phyloP scores from a whole-genome alignment of 2,888 invertebrate genomes.

The Cotesia congregata region DNA sequence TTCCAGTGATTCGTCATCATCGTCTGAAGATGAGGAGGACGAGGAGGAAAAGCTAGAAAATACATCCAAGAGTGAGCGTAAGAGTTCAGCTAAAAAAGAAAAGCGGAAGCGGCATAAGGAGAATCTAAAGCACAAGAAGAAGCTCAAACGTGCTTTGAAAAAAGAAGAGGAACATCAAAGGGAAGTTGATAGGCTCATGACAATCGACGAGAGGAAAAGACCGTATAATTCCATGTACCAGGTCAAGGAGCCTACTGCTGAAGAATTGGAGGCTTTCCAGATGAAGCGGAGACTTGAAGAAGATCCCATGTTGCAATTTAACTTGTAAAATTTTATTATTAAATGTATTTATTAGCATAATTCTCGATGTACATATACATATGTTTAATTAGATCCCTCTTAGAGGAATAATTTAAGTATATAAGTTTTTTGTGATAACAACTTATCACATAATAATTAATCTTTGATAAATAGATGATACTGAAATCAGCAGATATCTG shows the following conservation, averaged over 20 bases:
- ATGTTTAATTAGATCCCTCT: too few species aligned
- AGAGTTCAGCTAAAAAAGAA: constrained; percentile 72
- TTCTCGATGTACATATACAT: too few species aligned
- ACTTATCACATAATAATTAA: too few species aligned
- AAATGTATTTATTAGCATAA: too few species aligned
- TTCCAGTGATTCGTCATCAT: constrained; percentile 46
- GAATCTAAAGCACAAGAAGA: constrained; percentile 63
- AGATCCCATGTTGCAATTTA: constrained; percentile 93
- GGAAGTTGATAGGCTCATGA: constrained; percentile 77
- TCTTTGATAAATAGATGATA: too few species aligned
- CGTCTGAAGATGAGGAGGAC: constrained; percentile 61
- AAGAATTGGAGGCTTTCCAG: constrained; percentile 94
- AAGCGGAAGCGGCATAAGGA: constrained; percentile 70
- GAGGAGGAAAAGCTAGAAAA: constrained; percentile 72
- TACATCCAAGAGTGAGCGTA: constrained; percentile 64
- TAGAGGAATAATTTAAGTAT: too few species aligned
- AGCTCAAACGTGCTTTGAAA: constrained; percentile 76
- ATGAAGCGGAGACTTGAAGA: constrained; percentile 87
- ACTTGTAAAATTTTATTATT: constrained; percentile 3
- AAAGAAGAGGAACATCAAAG: constrained; percentile 76
- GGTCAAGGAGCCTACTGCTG: constrained; percentile 87
- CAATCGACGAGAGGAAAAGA: constrained; percentile 89
- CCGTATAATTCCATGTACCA: constrained; percentile 94
- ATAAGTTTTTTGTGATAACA: too few species aligned
- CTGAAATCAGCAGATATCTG: too few species aligned